Evolutionary conservation across 2,888 invertebrate genomes (phyloP), one percentile per base, ranked within the genome.

Genomic region (Zygaena filipendulae): DNA sequence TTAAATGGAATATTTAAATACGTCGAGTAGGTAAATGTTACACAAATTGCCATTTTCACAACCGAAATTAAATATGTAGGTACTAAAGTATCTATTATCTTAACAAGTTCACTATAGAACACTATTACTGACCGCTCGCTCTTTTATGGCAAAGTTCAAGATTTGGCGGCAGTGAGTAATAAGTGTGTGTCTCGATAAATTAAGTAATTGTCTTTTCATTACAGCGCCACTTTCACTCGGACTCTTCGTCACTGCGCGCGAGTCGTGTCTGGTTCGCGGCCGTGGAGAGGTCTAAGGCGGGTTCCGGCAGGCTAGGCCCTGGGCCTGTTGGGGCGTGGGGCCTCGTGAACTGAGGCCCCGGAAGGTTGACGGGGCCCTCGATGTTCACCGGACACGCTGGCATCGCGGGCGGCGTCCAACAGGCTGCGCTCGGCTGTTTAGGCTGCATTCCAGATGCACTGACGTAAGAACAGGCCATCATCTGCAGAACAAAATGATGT

Each of bases 11-110:
- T n/a, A 71, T 70, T 67, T 68, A 70, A 64, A 70, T 59, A 66
- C 49, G 67, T 62, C 67, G 63, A 67, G 62, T 63, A n/a, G n/a
- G n/a, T n/a, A 63, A 68, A 58, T 63, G 59, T 68, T 68, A 75
- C 61, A 69, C 64, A 72, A 72, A 75, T 77, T 77, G 77, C 77
- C 67, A 74, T 74, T 70, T 72, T 79, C 79, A 79, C 79, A 79
- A 79, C 79, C 79, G 70, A 79, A 79, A 79, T 77, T 74, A 79
- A 79, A 79, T 75, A 74, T 70, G 62, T 67, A 64, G 60, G 62
- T 68, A 59, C 63, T 67, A 66, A 60, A 49, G 52, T 56, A 62
- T 16, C 4, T 6, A 4, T 16, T 16, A 16, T 6, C 16, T 16
- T 16, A 4, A 16, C 16, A 6, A 7, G 7, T 16, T 6, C 4